phyloP scores from a whole-genome alignment of 2,888 invertebrate genomes.

The Machimus atricapillus region DNA sequence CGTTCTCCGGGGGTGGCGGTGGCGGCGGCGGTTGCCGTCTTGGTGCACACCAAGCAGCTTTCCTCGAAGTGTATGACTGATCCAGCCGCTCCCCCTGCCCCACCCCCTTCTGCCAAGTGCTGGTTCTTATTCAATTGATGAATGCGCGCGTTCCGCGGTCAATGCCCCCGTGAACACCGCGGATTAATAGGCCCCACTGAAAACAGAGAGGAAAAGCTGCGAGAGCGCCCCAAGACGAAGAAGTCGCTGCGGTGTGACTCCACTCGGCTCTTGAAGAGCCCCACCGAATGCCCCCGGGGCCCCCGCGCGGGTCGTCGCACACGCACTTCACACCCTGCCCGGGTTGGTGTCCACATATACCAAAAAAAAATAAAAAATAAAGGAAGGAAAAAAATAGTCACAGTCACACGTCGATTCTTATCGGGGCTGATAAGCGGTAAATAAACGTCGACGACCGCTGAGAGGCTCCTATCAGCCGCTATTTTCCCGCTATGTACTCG shows the following conservation, averaged over 20 bases:
- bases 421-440: slow-evolving; percentile 43
- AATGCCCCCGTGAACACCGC: slow-evolving; percentile 16
- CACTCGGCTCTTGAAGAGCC: neutral
- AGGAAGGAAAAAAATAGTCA: neutral
- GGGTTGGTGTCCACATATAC: slow-evolving; percentile 43
- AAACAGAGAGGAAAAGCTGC: slow-evolving; percentile 34
- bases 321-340: slow-evolving; percentile 18
- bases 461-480: slow-evolving; percentile 13
- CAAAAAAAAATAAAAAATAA: neutral
- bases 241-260: neutral
- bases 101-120: neutral
- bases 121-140: slow-evolving; percentile 18
- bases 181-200: slow-evolving; percentile 15
- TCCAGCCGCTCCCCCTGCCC: neutral
- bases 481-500: neutral
- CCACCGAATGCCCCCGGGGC: neutral
- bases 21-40: neutral
- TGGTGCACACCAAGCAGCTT: neutral
- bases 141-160: slow-evolving; percentile 17
- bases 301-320: neutral
- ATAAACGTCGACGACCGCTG: slow-evolving; percentile 33
- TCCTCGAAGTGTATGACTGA: neutral
- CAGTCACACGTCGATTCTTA: slow-evolving; percentile 44
- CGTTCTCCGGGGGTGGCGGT: neutral
- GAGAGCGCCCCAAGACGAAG: slow-evolving; percentile 1